Evolutionary conservation across 2,113 vertebrate genomes (phyloP).

Genomic region (Pluvianellus socialis): DNA sequence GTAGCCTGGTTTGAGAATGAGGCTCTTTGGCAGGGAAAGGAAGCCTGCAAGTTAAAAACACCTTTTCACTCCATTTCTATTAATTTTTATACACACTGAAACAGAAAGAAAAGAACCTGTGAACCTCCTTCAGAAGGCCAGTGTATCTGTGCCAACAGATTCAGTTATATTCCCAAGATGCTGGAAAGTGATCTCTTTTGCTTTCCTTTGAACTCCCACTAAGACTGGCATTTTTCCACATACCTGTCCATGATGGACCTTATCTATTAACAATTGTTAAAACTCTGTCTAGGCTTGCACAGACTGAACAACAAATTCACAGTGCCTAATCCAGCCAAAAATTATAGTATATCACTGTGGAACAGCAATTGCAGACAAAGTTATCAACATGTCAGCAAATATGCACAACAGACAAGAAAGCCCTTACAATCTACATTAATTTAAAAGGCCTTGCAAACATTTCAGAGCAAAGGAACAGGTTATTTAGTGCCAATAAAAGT

Average conservation of each 20-base stretch:
- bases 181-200: background rate
- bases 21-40: background rate
- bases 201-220: background rate
- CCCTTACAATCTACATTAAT: background rate
- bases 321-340: background rate
- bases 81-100: background rate
- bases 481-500: background rate
- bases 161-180: background rate
- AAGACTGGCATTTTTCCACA: background rate
- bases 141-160: background rate
- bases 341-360: background rate
- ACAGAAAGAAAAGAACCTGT: background rate
- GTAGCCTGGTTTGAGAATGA: background rate
- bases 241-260: background rate
- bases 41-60: conserved; percentile 33
- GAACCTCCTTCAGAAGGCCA: background rate
- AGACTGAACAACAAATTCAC: background rate
- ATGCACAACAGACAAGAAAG: background rate
- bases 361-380: background rate
- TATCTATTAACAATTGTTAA: background rate
- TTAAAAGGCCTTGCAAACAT: background rate
- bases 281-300: conserved; percentile 10
- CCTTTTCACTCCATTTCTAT: background rate
- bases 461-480: background rate
- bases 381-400: background rate